Percentiles rank a stretch among this genome's conserved stretches.
phyloP scores from a whole-genome alignment of 2,888 invertebrate species.

The Oligia fasciuncula region DNA sequence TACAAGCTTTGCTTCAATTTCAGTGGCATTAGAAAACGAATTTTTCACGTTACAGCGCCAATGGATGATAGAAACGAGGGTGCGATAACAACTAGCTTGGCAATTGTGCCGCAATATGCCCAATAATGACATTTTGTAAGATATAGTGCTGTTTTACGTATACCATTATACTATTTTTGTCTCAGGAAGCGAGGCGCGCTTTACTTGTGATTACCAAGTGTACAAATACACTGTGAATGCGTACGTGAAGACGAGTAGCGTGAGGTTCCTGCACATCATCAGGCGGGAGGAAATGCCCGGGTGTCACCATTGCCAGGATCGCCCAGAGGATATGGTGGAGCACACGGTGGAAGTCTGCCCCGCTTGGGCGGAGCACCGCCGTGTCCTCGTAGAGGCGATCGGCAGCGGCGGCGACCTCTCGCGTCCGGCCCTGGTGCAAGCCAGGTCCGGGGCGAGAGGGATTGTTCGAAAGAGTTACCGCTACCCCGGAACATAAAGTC shows the following conservation, averaged over 20 bases:
- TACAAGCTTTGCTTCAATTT: slow-evolving; percentile 9
- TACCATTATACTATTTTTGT: background rate
- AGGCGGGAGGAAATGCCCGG: too few relatives aligned
- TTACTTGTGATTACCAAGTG: background rate
- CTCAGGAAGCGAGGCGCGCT: background rate
- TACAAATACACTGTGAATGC: background rate
- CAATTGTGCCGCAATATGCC: background rate
- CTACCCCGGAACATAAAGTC: too few relatives aligned
- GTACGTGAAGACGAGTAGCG: background rate
- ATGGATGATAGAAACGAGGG: slow-evolving; percentile 3
- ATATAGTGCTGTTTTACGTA: background rate
- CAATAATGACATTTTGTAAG: background rate
- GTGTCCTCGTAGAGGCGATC: too few relatives aligned
- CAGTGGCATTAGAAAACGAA: slow-evolving; percentile 38
- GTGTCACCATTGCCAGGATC: too few relatives aligned
- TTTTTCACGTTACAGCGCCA: slow-evolving; percentile 29
- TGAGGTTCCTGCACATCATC: background rate
- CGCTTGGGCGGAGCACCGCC: too few relatives aligned
- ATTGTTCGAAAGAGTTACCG: too few relatives aligned
- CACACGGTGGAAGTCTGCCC: too few relatives aligned
- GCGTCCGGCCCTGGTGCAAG: too few relatives aligned
- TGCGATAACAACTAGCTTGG: background rate
- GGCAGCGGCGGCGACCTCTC: too few relatives aligned
- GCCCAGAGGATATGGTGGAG: too few relatives aligned
- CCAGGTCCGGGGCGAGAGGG: too few relatives aligned